Evolutionary conservation across 2,113 vertebrate genomes (phyloP), one percentile per base, ranked within the genome.

Genomic region (Odontesthes bonariensis): DNA sequence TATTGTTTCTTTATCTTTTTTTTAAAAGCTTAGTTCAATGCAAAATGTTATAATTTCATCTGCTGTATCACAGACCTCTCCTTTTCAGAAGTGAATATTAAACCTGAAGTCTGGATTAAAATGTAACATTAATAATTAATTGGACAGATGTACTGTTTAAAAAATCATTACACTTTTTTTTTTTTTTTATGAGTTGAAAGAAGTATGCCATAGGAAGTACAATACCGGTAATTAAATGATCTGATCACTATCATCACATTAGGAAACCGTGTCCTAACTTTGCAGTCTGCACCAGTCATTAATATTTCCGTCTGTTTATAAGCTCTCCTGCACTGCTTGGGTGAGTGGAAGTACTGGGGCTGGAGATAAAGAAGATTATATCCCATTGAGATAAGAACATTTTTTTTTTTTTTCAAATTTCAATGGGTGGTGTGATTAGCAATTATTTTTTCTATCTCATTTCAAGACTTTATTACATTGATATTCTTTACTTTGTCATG

Each of bases 341-440:
- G 32, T 31, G 56, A 73, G 53, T 19, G 57, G 38, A 51, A 40
- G 22, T 53, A 20, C 33, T 35, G 35, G 32, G 22, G 27, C 68
- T 59, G 14, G 60, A 57, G 35, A 75, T 46, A 23, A 81, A 67
- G 77, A 62, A 23, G 56, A 68, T 40, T 22, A 53, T 51, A 57
- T 40, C 73, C 53, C 23, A 40, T 79, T 71, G 35, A 13, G 75
- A 63, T 70, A 52, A 67, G 75, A 72, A 74, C n/a, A n/a, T n/a
- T n/a, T 27, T 27, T 27, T 27, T 27, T 27, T 27, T 27, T 27
- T 27, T 27, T 27, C 27, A 68, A 42, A 38, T 3, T 58, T 64
- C 77, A 73, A 67, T 16, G 2, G 66, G 80, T 49, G 53, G 52
- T 38, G 17, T 51, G 65, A 80, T 80, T 77, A 47, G 42, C 17